Evolutionary conservation across 2,113 vertebrate species (phyloP).

Genomic region (Naja naja): DNA sequence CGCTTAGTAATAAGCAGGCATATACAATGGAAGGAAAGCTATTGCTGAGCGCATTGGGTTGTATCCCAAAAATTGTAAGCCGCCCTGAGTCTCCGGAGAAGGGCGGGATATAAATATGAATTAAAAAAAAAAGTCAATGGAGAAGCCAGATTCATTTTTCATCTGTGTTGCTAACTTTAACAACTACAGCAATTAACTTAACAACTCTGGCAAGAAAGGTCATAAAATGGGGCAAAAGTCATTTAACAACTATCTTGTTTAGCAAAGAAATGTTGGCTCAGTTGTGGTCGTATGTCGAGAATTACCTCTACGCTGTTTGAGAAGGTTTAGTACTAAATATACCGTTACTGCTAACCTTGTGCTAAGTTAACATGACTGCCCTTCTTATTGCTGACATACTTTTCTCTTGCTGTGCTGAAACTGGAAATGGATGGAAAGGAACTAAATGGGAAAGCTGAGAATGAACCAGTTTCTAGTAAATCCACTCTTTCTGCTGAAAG

Average conservation of each 20-base stretch:
- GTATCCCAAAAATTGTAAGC: no score
- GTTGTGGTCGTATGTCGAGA: background rate
- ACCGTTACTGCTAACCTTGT: background rate
- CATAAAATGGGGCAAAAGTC: background rate
- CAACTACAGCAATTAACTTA: background rate
- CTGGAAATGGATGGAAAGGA: background rate
- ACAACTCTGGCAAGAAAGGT: background rate
- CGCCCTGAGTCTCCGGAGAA: no score
- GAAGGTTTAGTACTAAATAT: background rate
- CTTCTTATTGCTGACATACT: background rate
- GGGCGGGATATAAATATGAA: no score
- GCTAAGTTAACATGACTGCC: background rate
- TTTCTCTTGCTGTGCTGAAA: constrained; percentile 10
- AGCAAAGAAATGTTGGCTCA: background rate
- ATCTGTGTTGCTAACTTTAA: background rate
- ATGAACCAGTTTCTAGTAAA: background rate
- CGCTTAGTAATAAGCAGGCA: no score
- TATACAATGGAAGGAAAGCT: no score
- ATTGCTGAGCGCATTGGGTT: no score
- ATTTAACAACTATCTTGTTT: background rate
- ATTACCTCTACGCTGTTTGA: background rate
- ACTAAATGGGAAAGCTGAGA: background rate
- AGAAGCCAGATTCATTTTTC: background rate
- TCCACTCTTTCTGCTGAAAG: background rate
- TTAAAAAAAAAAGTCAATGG: no score